Evolutionary conservation across 1,140 invertebrate genomes (phyloP).

Genomic region (Apocrypta bakeri): DNA sequence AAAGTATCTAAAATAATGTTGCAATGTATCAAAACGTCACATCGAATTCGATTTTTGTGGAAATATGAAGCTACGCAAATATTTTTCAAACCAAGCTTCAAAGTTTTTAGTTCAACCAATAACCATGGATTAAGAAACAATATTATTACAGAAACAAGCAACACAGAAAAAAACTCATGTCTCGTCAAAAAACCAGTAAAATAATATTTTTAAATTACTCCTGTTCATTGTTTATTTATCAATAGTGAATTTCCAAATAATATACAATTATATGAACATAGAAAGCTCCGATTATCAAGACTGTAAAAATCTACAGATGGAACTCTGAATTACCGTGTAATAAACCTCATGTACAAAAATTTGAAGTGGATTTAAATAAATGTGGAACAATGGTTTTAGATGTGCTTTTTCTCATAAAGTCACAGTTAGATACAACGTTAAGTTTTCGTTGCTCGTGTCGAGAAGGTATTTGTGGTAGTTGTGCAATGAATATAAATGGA

Average conservation of each 20-base stretch:
- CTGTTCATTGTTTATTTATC: too few species aligned
- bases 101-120: conserved; percentile 12
- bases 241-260: too few species aligned
- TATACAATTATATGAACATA: background rate
- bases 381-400: conserved; percentile 91
- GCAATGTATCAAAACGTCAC: background rate
- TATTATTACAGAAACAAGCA: background rate
- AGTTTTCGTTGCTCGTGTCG: conserved; percentile 89
- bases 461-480: conserved; percentile 94
- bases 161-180: background rate
- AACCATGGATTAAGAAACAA: background rate
- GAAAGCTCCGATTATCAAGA: conserved; percentile 31
- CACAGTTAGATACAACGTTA: conserved; percentile 88
- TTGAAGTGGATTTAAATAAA: conserved; percentile 83
- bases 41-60: background rate
- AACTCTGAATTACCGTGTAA: conserved; percentile 90
- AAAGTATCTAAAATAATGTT: conserved; percentile 22
- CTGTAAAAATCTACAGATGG: conserved; percentile 92
- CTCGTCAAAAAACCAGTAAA: background rate
- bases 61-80: background rate
- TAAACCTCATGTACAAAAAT: conserved; percentile 84
- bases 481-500: conserved; percentile 92
- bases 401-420: conserved; percentile 91
- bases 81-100: background rate
- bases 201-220: background rate